phyloP scores from a whole-genome alignment of 2,113 vertebrate species.

The Todiramphus saurophagus region DNA sequence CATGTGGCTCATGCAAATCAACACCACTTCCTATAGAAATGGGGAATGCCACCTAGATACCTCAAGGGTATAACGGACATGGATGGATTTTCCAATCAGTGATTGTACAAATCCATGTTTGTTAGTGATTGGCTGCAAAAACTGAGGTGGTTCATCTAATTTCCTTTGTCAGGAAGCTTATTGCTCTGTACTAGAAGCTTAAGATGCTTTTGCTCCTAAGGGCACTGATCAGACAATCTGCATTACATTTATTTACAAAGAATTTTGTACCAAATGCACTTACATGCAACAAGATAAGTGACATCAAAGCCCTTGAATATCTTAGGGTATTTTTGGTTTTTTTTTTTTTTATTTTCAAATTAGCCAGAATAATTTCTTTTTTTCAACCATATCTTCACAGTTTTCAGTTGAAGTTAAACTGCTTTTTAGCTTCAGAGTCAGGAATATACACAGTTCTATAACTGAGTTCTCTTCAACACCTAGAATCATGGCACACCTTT shows the following conservation, averaged over 20 bases:
- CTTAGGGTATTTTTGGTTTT: neutral
- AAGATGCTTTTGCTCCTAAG: neutral
- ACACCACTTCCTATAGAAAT: too few relatives aligned
- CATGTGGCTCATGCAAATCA: too few relatives aligned
- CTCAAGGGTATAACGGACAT: neutral
- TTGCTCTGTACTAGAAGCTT: neutral
- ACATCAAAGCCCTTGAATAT: neutral
- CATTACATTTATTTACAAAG: neutral
- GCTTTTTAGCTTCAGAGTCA: neutral
- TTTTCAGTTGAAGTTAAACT: neutral
- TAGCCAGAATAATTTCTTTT: neutral
- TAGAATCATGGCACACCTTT: neutral
- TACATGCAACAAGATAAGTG: neutral
- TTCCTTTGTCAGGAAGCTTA: neutral
- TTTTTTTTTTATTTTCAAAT: neutral
- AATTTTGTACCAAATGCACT: neutral
- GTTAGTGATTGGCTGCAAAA: neutral
- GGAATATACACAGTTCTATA: neutral
- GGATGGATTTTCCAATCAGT: neutral
- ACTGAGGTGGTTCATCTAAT: neutral
- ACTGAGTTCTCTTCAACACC: neutral
- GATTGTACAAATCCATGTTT: neutral
- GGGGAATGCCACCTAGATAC: too few relatives aligned
- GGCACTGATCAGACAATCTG: too few relatives aligned
- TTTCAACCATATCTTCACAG: neutral